phyloP scores from a whole-genome alignment of 2,113 vertebrate genomes.

The Ploceus nigricollis region DNA sequence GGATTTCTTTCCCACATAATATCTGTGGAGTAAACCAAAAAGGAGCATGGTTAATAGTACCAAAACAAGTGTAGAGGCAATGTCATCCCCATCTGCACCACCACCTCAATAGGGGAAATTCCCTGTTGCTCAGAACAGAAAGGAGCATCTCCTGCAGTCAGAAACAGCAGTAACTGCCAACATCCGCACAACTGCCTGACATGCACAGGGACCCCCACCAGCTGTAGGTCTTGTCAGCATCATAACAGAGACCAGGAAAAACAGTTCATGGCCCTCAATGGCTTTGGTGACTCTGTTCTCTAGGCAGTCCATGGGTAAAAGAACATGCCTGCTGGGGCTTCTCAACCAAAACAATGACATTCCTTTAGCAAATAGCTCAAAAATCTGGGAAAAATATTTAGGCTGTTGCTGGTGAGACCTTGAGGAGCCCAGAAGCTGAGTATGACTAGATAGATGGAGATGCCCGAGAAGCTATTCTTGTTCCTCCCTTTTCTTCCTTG shows the following conservation, averaged over 20 bases:
- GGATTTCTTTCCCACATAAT: slow-evolving; percentile 88
- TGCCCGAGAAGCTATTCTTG: neutral
- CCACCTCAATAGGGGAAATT: neutral
- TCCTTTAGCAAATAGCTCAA: neutral
- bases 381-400: neutral
- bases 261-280: neutral
- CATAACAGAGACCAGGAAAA: neutral
- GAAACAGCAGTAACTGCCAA: neutral
- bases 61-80: neutral
- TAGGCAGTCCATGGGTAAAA: neutral
- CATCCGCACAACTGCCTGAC: neutral
- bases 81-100: neutral
- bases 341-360: neutral
- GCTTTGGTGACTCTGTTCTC: neutral
- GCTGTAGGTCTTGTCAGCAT: neutral
- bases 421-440: neutral
- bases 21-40: slow-evolving; percentile 69
- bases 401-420: neutral
- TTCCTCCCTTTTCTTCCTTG: neutral
- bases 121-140: neutral
- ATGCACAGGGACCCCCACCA: neutral
- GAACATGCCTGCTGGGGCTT: neutral
- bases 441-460: neutral
- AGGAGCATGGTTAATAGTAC: neutral
- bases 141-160: neutral